Conservation (phyloP, 1,140 invertebrate genomes). For the Aplysia californica region DNA sequence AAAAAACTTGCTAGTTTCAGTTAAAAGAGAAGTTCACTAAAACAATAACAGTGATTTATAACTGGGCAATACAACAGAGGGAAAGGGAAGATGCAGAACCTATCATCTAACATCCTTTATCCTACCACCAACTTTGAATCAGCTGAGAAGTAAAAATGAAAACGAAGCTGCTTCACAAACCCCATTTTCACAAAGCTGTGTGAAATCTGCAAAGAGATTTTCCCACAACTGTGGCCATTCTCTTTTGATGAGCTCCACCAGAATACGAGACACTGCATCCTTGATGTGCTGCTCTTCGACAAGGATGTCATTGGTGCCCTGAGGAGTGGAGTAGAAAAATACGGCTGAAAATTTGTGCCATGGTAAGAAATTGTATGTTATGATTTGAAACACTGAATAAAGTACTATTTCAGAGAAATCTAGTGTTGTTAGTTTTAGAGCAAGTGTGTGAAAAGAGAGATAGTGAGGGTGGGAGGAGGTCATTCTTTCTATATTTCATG, state of each 20-base stretch:
- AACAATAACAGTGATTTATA: too few species aligned
- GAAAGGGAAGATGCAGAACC: too few species aligned
- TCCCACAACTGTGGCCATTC: conserved; percentile 98
- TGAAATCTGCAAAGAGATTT: conserved; percentile 82
- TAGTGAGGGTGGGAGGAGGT: too few species aligned
- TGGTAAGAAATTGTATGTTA: not conserved
- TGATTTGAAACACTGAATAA: too few species aligned
- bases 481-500: too few species aligned
- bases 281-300: conserved; percentile 79
- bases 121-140: too few species aligned
- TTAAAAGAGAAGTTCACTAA: not conserved
- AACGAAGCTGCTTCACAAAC: conserved; percentile 31
- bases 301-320: conserved; percentile 60
- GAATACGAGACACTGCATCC: conserved; percentile 85
- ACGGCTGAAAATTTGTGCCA: not conserved
- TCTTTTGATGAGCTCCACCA: conserved; percentile 94
- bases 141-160: not conserved
- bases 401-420: too few species aligned
- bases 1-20: not conserved
- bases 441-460: too few species aligned
- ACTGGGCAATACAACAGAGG: too few species aligned
- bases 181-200: conserved; percentile 75
- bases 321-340: conserved; percentile 17
- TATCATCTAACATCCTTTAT: too few species aligned
- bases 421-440: too few species aligned